These are phyloP conservation scores for Microchirus variegatus DNA, from an alignment of 2,797 vertebrate species.

Conservation along the genomic window DNA sequence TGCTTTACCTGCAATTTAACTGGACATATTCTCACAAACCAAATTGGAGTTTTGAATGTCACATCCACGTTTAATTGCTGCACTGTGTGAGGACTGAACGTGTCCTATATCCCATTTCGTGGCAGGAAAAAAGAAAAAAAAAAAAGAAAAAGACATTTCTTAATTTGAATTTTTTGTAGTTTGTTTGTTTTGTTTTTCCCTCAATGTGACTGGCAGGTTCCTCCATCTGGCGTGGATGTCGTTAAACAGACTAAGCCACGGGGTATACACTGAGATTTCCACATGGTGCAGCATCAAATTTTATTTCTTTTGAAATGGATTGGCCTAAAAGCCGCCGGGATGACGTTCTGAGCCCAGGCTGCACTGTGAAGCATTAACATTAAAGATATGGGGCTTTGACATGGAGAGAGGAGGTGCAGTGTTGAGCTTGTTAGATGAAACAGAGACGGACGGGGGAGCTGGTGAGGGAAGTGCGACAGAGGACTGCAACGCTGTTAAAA, in stretches of 20 bases:
- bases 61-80: constrained; percentile 23
- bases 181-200: constrained; percentile 33
- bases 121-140: too few relatives aligned
- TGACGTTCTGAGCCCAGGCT: constrained; percentile 30
- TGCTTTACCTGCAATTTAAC: constrained; percentile 25
- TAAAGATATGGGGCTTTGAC: constrained; percentile 28
- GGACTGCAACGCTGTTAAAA: constrained; percentile 18
- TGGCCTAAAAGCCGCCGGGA: constrained; percentile 22
- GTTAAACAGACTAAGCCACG: constrained; percentile 42
- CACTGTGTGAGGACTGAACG: constrained; percentile 11
- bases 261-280: constrained; percentile 36
- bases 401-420: not conserved
- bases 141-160: too few relatives aligned
- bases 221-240: constrained; percentile 49
- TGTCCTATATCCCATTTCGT: not conserved
- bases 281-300: constrained; percentile 23
- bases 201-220: constrained; percentile 21
- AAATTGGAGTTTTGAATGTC: constrained; percentile 16
- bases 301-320: constrained; percentile 14
- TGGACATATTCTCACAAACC: constrained; percentile 41
- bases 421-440: constrained; percentile 22
- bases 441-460: not conserved
- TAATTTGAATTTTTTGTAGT: too few relatives aligned
- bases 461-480: constrained; percentile 11
- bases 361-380: constrained; percentile 28